Conservation (phyloP, 1,140 invertebrate species). For the Arctopsyche grandis region DNA sequence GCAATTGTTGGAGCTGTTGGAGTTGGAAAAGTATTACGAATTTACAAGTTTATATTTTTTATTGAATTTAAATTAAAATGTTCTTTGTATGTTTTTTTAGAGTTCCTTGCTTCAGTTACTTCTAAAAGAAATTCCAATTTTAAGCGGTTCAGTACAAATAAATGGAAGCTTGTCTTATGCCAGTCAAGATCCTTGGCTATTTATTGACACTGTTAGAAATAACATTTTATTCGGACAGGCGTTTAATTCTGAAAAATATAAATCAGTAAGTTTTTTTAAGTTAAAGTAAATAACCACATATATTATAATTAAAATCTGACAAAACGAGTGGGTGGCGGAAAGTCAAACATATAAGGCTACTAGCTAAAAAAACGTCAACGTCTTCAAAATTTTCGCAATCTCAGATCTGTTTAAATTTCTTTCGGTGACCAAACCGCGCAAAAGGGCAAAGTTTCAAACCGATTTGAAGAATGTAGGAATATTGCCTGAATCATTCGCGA, state of each 20-base stretch:
- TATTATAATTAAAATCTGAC: too few species aligned
- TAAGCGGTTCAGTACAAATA: conserved; percentile 70
- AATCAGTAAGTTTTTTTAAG: conserved; percentile 65
- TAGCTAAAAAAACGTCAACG: too few species aligned
- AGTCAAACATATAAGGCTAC: too few species aligned
- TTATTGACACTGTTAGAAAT: conserved; percentile 75
- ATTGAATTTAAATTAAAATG: conserved; percentile 12
- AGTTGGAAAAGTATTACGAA: conserved; percentile 70
- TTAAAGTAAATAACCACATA: background rate
- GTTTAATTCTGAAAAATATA: conserved; percentile 76
- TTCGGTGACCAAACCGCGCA: too few species aligned
- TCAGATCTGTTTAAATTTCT: too few species aligned
- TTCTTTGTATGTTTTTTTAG: conserved; percentile 59
- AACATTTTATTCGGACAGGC: conserved; percentile 85
- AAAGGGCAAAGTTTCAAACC: too few species aligned
- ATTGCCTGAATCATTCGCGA: too few species aligned
- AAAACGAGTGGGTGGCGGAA: too few species aligned
- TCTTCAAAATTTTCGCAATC: too few species aligned
- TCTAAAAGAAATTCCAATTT: conserved; percentile 75
- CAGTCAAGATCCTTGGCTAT: conserved; percentile 82
- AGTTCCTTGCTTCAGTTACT: conserved; percentile 79
- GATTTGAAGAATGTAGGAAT: too few species aligned
- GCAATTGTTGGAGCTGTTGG: conserved; percentile 77
- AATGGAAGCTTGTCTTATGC: conserved; percentile 77
- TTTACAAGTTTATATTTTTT: background rate